Base-by-base conservation (phyloP, 2,113 vertebrate species). In the Coryphaenoides rupestris region DNA sequence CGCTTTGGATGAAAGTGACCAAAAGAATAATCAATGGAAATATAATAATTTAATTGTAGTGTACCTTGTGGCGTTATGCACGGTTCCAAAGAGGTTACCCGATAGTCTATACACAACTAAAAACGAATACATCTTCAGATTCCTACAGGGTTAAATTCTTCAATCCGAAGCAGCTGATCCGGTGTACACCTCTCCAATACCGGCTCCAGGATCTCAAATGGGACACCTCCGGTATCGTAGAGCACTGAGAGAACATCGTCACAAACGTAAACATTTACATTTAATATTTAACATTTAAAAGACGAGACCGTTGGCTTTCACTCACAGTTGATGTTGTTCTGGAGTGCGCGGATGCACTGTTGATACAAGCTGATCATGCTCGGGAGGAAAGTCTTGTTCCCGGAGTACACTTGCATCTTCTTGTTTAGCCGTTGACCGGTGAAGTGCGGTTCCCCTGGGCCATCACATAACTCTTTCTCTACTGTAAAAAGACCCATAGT, bases 341-440 rank as follows among this genome's bases (percentile, higher is more conserved):
- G 94, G 40, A 96, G 92, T 0, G 91, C 65, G 2, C 93, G 91
- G 68, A 96, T 89, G 69, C 94, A 96, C 77, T 92, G 94, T 40
- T 95, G 91, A 77, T 93, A 89, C 28, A 96, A 74, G 0, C 90
- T 90, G 78, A 94, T 91, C 94, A 96, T 95, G 74, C 91, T 71
- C 0, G 90, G 89, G 53, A 95, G 91, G 68, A 76, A 92, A 14
- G 85, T 69, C 84, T 95, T 96, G 7, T 87, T 84, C 4, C 95
- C 94, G 0, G 94, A 96, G 73, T 95, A 95, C 55, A 96, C 93
- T 21, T 92, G 92, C 93, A 96, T 95, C 82, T 95, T 96, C 65
- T 66, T 92, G 79, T 94, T 94, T 3, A 92, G 73, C 22, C 95
- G 84, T 50, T 86, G 90, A n/a, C 94, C 93, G 2, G 89, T 93